Percentiles rank a stretch among this genome's conserved stretches.
phyloP scores from a whole-genome alignment of 2,113 vertebrate genomes.

The Marcusenius ussheri region DNA sequence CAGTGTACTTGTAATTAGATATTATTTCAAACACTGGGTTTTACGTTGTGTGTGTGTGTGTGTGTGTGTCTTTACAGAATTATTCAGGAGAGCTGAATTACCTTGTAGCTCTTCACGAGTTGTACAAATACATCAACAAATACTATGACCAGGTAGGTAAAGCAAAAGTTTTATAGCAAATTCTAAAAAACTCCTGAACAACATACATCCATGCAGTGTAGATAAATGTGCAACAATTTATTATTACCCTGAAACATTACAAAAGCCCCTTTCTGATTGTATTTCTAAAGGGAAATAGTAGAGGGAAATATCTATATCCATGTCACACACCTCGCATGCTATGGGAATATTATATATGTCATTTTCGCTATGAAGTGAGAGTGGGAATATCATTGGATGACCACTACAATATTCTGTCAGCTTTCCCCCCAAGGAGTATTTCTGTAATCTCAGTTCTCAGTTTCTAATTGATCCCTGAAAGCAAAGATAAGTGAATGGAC shows the following conservation, averaged over 20 bases:
- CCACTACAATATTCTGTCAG: not conserved
- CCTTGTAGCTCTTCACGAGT: conserved; percentile 83
- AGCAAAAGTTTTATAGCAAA: not conserved
- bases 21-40: not conserved
- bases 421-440: not conserved
- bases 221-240: not conserved
- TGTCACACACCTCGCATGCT: not conserved
- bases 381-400: not conserved
- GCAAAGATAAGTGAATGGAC: not conserved
- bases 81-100: conserved; percentile 88
- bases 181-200: not conserved
- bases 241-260: not conserved
- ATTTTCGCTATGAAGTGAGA: not conserved
- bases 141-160: conserved; percentile 91
- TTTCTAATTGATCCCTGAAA: not conserved
- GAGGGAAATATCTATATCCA: not conserved
- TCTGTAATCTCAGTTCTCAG: not conserved
- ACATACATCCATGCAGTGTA: not conserved
- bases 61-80: conserved; percentile 61
- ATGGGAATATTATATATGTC: not conserved
- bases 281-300: not conserved
- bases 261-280: not conserved
- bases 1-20: not conserved
- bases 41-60: not conserved
- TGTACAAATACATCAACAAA: conserved; percentile 99